These are phyloP conservation scores for Potamilus streckersoni DNA, from an alignment of 1,140 invertebrate species.

Conservation along the genomic window DNA sequence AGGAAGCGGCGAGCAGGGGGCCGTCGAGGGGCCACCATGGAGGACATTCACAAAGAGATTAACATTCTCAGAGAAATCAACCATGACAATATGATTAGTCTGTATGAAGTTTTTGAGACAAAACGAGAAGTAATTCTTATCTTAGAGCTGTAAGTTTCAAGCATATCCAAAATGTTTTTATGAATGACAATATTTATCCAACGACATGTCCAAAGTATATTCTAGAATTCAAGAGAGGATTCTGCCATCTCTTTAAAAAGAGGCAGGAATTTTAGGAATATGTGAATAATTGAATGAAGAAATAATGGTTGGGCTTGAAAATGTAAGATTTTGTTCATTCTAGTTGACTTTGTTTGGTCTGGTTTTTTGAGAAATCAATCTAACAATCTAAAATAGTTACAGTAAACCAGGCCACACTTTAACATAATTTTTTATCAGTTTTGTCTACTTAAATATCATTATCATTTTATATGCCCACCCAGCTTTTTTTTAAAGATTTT, in stretches of 20 bases:
- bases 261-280: too few species aligned
- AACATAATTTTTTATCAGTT: too few species aligned
- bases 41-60: conserved; percentile 72
- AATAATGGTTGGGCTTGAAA: neutral
- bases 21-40: conserved; percentile 58
- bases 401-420: too few species aligned
- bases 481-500: too few species aligned
- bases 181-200: neutral
- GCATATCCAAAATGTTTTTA: neutral
- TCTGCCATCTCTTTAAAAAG: neutral
- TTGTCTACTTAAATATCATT: too few species aligned
- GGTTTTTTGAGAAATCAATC: too few species aligned
- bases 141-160: conserved; percentile 71
- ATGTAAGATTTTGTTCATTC: neutral
- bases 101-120: conserved; percentile 72
- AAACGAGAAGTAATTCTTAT: conserved; percentile 71
- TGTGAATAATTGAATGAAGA: too few species aligned
- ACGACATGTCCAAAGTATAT: neutral
- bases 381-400: too few species aligned
- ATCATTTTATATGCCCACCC: too few species aligned
- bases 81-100: conserved; percentile 72
- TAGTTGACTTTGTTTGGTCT: too few species aligned
- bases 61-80: conserved; percentile 70
- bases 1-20: conserved; percentile 79
- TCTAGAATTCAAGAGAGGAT: neutral